Percentiles rank a stretch among this genome's conserved stretches.
These are phyloP conservation scores for Peromyscus leucopus DNA, from an alignment of 2,113 vertebrate genomes.

Conservation along the genomic window DNA sequence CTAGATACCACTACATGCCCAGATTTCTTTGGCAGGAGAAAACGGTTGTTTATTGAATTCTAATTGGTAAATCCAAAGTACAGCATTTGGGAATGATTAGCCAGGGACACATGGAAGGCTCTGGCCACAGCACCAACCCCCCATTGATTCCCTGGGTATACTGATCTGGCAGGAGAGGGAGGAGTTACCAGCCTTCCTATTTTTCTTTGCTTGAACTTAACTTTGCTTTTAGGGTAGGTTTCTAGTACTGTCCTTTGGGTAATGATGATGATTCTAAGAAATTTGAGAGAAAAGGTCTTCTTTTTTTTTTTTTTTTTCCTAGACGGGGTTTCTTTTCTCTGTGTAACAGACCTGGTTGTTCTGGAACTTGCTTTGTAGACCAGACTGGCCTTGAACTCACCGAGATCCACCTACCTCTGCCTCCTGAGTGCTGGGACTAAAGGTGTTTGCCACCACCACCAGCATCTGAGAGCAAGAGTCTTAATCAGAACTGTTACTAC, in stretches of 20 bases:
- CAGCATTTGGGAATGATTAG: not conserved
- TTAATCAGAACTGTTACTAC: not conserved
- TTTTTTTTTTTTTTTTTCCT: not conserved
- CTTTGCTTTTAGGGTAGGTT: constrained; percentile 23
- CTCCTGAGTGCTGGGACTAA: not conserved
- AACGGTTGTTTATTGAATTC: not conserved
- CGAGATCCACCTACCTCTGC: not conserved
- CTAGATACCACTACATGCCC: not conserved
- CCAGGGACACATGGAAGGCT: not conserved
- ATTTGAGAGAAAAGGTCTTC: not conserved
- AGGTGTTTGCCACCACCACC: not conserved
- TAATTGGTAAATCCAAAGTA: not conserved
- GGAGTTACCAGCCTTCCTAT: not conserved
- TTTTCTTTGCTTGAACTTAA: constrained; percentile 20
- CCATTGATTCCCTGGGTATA: not conserved
- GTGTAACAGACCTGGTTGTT: not conserved
- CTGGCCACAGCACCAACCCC: not conserved
- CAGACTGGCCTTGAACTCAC: not conserved
- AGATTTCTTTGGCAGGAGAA: constrained; percentile 36
- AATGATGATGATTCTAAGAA: not conserved
- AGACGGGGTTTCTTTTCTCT: not conserved
- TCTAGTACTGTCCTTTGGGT: not conserved
- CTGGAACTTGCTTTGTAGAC: not conserved
- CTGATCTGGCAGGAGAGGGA: not conserved
- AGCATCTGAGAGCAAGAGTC: not conserved